Base-by-base conservation (phyloP, 2,113 vertebrate genomes). In the Corythornis cristatus region DNA sequence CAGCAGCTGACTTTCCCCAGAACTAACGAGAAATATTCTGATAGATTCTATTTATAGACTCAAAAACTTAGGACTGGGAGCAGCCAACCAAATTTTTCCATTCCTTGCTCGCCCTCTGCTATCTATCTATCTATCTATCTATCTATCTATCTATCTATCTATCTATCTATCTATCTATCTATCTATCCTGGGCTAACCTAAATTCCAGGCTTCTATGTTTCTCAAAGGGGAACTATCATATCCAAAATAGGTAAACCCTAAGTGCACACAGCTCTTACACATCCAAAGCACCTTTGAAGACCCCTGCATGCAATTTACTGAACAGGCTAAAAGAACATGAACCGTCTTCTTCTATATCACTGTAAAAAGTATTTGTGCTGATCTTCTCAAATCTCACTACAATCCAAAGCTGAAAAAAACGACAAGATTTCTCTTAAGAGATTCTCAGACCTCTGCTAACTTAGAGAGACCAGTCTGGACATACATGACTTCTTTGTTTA, bases 11-110 rank as follows among this genome's bases (percentile, higher is more conserved):
- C 95, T 96, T 93, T 96, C 93, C 94, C 93, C 90, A 97, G 93
- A 96, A 95, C 95, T 93, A 96, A 95, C 94, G 94, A 96, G 95
- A 97, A 97, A 96, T 96, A 97, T 96, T 96, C 96, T 91, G 57
- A 91, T 96, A 93, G 93, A 95, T 89, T 94, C 94, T 97, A 96
- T 96, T 71, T 77, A 95, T 96, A 97, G 95, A 93, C 77, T 95
- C 62, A 94, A 96, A 96, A 96, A 94, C 90, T 97, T 90, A 88
- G 91, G 93, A 77, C 89, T 95, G 75, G 83, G 93, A 96, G 89
- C 91, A 95, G 90, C 75, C 96, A 96, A 95, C 86, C 93, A 62
- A 94, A 94, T 96, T 97, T 96, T 97, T 96, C 94, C 93, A 95
- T 87, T 94, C 92, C 85, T 95, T 88, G 83, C 58, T 96, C 78